These are phyloP conservation scores for Neoascia interrupta DNA, from an alignment of 2,888 invertebrate genomes.

Conservation along the genomic window DNA sequence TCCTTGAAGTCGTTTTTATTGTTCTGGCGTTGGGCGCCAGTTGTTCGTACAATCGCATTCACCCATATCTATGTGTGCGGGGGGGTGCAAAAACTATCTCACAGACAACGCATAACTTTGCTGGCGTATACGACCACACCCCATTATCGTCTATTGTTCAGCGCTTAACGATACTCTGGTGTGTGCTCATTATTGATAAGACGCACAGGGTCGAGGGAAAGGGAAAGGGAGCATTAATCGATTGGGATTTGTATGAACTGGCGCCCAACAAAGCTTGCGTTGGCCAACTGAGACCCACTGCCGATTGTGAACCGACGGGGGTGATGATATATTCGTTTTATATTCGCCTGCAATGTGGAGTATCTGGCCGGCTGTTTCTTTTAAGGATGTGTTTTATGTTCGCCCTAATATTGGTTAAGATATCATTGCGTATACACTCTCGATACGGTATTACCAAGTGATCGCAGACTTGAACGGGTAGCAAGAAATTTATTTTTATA, in stretches of 20 bases:
- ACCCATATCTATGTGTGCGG: slow-evolving; percentile 19
- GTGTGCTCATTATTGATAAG: slow-evolving; percentile 57
- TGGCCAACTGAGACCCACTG: slow-evolving; percentile 19
- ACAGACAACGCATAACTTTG: background rate
- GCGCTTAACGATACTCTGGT: slow-evolving; percentile 38
- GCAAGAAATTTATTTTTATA: slow-evolving; percentile 50
- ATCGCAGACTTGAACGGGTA: too few relatives aligned
- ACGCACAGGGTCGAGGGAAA: background rate
- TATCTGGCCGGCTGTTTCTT: slow-evolving; percentile 45
- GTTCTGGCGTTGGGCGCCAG: background rate
- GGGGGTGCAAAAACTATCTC: slow-evolving; percentile 8
- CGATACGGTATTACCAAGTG: too few relatives aligned
- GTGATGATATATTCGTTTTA: slow-evolving; percentile 41
- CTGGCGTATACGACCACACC: slow-evolving; percentile 23
- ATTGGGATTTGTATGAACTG: slow-evolving; percentile 32
- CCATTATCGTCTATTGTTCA: slow-evolving; percentile 49
- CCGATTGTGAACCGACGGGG: slow-evolving; percentile 31
- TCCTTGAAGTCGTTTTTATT: background rate
- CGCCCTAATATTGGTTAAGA: slow-evolving; percentile 48
- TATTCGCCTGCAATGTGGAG: slow-evolving; percentile 44
- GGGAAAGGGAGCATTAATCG: slow-evolving; percentile 39
- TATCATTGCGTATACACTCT: slow-evolving; percentile 14
- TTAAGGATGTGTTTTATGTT: slow-evolving; percentile 57
- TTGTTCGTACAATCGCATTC: slow-evolving; percentile 5
- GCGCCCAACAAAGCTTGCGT: slow-evolving; percentile 14